phyloP scores from a whole-genome alignment of 2,797 vertebrate species.

The Petrocephalus schoutedeni region DNA sequence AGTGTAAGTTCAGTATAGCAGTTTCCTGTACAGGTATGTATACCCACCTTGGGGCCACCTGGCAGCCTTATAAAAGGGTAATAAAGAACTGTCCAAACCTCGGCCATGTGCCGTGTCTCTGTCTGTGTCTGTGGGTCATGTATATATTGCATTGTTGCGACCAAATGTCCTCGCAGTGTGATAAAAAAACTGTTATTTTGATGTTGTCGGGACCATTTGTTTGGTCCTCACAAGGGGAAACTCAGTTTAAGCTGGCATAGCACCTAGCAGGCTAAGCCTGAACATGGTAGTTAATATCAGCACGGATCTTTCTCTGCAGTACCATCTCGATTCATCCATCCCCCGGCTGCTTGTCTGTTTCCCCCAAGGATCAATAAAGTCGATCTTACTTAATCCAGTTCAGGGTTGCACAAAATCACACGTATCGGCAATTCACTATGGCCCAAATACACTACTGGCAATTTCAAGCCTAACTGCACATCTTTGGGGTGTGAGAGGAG shows the following conservation, averaged over 20 bases:
- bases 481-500: neutral
- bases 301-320: neutral
- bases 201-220: no score
- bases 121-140: conserved; percentile 13
- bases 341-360: neutral
- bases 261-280: neutral
- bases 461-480: neutral
- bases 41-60: conserved; percentile 67
- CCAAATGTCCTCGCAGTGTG: no score
- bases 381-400: neutral
- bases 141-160: neutral
- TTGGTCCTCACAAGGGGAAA: no score
- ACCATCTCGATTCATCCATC: neutral
- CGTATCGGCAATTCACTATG: neutral
- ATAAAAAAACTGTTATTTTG: no score
- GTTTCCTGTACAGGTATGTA: conserved; percentile 67
- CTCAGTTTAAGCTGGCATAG: no score
- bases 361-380: neutral
- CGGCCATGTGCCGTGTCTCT: neutral
- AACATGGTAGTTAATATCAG: neutral
- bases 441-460: neutral
- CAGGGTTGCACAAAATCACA: neutral
- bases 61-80: conserved; percentile 72
- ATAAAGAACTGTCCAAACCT: conserved; percentile 73
- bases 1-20: conserved; percentile 70